These are phyloP conservation scores for Zosterops pallidus DNA, from an alignment of 2,113 vertebrate genomes.

Conservation along the genomic window DNA sequence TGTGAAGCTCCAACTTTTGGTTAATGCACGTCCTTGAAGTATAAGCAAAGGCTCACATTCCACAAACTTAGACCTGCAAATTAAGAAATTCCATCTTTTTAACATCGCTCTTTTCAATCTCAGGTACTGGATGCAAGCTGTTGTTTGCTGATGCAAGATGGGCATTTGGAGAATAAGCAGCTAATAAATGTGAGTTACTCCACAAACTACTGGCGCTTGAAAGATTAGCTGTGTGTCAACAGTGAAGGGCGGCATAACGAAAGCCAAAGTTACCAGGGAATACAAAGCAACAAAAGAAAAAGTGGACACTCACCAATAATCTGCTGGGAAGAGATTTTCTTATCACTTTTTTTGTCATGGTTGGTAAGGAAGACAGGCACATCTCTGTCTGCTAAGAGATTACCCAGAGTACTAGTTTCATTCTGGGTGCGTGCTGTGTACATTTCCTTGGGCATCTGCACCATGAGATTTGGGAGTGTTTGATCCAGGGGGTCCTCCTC, in stretches of 20 bases:
- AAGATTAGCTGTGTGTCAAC: neutral
- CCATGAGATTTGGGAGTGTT: slow-evolving; percentile 73
- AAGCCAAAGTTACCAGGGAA: neutral
- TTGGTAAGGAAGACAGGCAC: slow-evolving; percentile 73
- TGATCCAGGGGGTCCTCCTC: slow-evolving; percentile 87
- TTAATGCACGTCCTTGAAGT: neutral
- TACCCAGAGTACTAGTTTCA: slow-evolving; percentile 70
- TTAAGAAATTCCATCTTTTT: neutral
- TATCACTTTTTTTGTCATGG: slow-evolving; percentile 75
- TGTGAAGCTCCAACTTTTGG: neutral
- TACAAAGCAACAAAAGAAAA: neutral
- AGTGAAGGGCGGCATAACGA: neutral
- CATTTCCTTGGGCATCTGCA: slow-evolving; percentile 72
- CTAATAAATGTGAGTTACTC: neutral
- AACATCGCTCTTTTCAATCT: neutral
- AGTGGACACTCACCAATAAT: slow-evolving; percentile 74
- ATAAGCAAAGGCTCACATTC: neutral
- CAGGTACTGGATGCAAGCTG: neutral
- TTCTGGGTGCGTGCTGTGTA: slow-evolving; percentile 66
- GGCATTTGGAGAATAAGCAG: neutral
- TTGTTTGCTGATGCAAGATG: neutral
- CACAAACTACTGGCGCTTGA: neutral
- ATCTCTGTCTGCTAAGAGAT: slow-evolving; percentile 75
- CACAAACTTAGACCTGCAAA: neutral
- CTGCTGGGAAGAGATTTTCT: slow-evolving; percentile 66